Evolutionary conservation across 2,888 invertebrate species (phyloP), one percentile per base, ranked within the genome.

Genomic region (Frankliniella fusca): DNA sequence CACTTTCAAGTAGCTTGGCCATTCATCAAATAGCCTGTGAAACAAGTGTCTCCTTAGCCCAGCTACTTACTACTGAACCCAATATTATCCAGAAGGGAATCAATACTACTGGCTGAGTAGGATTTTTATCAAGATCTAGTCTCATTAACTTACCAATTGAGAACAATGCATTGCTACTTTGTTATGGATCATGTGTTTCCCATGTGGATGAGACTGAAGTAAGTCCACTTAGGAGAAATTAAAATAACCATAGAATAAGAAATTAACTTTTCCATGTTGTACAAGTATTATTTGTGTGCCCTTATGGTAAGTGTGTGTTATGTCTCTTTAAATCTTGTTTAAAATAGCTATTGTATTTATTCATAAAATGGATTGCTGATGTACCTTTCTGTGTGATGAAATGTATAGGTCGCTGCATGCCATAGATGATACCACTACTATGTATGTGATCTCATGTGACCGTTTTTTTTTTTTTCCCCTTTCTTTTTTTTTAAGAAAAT

Each of bases 251-350:
- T 76, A 76, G 70, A 27, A 23, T 76, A 76, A 76, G 70, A 76
- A 76, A 76, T 76, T 76, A 76, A 76, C 70, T 76, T 76, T 76
- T 76, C 70, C 70, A 76, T 76, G 70, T 76, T 76, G 70, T 76
- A 76, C 70, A 76, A 76, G 70, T 76, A 76, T 76, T 76, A 76
- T 76, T 76, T 76, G 70, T 76, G 70, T 76, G 70, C 70, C 70
- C 70, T 76, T 76, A 76, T 27, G 70, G 70, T 76, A 76, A 76
- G 70, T 76, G 70, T 76, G 70, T 76, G 70, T 76, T 27, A 27
- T 76, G 70, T 76, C 54, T 54, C 27, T 76, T 76, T 76, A 76
- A 76, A 76, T 23, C 70, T 76, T 76, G 70, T 76, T 76, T 27
- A 76, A 76, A 76, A 76, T 76, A 76, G 23, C 70, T 76, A n/a